Evolutionary conservation across 1,140 invertebrate species (phyloP).

Genomic region (Liolophura sinensis): DNA sequence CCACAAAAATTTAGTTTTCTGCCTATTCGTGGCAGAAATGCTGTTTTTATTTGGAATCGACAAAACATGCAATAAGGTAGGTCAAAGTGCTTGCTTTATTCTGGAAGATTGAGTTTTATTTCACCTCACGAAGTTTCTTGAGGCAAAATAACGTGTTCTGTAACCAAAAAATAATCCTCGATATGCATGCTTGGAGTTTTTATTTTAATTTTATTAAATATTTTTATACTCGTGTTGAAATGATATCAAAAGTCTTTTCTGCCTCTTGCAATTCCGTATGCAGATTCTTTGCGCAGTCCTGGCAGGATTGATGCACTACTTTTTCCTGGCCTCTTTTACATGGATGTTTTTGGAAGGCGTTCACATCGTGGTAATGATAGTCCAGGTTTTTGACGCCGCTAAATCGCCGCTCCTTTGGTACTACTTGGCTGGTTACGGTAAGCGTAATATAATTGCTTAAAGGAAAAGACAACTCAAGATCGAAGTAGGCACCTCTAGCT

Average conservation of each 20-base stretch:
- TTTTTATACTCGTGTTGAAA: too few species aligned
- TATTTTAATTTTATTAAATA: too few species aligned
- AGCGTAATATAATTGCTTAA: slow-evolving; percentile 42
- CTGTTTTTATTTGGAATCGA: slow-evolving; percentile 88
- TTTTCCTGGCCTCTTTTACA: slow-evolving; percentile 91
- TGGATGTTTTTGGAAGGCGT: slow-evolving; percentile 96
- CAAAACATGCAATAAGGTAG: slow-evolving; percentile 38
- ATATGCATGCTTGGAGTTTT: too few species aligned
- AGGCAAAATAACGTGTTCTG: too few species aligned
- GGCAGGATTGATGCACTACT: slow-evolving; percentile 89
- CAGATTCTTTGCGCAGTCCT: slow-evolving; percentile 82
- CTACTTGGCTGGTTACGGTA: slow-evolving; percentile 80
- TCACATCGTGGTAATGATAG: slow-evolving; percentile 91
- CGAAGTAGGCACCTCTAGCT: too few species aligned
- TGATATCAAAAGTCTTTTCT: too few species aligned
- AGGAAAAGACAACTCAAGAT: too few species aligned
- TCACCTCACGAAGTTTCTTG: too few species aligned
- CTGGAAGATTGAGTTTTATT: neutral
- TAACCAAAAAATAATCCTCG: too few species aligned
- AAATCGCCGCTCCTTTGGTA: slow-evolving; percentile 82
- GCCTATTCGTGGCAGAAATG: slow-evolving; percentile 87
- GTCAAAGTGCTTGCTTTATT: neutral
- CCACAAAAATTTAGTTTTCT: slow-evolving; percentile 88
- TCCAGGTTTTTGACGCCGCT: slow-evolving; percentile 90
- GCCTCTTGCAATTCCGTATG: too few species aligned